phyloP scores from a whole-genome alignment of 2,113 vertebrate species.

The Plotosus lineatus region DNA sequence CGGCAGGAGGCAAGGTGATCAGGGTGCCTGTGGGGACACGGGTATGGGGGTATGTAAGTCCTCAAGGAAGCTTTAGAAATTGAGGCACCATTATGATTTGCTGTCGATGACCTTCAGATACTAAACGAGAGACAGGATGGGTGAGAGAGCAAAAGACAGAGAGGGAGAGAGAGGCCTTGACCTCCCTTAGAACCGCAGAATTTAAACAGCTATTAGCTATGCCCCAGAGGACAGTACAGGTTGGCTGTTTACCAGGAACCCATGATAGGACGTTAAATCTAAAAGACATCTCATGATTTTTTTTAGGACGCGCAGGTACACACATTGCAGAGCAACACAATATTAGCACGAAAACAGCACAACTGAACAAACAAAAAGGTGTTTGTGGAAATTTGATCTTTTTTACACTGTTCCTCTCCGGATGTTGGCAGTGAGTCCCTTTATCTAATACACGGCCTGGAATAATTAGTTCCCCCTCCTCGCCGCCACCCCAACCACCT shows the following conservation, averaged over 20 bases:
- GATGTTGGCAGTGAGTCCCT: slow-evolving; percentile 53
- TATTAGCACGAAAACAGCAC: slow-evolving; percentile 51
- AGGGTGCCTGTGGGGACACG: slow-evolving; percentile 41
- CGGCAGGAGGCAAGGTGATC: slow-evolving; percentile 68
- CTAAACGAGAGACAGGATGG: neutral
- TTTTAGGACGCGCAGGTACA: slow-evolving; percentile 49
- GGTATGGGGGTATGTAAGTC: slow-evolving; percentile 44
- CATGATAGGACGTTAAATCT: slow-evolving; percentile 61
- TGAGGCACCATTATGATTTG: slow-evolving; percentile 75
- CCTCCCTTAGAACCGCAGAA: slow-evolving; percentile 12
- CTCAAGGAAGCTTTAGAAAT: slow-evolving; percentile 72
- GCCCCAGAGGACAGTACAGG: slow-evolving; percentile 35
- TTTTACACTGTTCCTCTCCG: slow-evolving; percentile 46
- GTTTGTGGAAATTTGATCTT: slow-evolving; percentile 57
- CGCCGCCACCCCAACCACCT: slow-evolving; percentile 47
- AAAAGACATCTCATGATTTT: slow-evolving; percentile 49
- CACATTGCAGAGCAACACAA: slow-evolving; percentile 48
- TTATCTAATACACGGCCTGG: slow-evolving; percentile 58
- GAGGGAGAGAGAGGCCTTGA: slow-evolving; percentile 46
- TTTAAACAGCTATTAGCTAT: slow-evolving; percentile 46
- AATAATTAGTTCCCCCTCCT: slow-evolving; percentile 57
- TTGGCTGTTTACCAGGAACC: slow-evolving; percentile 51
- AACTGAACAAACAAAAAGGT: slow-evolving; percentile 39
- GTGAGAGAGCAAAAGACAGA: slow-evolving; percentile 58
- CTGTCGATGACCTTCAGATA: slow-evolving; percentile 71